Conservation (phyloP, 2,113 vertebrate species). For the Mirza zaza region DNA sequence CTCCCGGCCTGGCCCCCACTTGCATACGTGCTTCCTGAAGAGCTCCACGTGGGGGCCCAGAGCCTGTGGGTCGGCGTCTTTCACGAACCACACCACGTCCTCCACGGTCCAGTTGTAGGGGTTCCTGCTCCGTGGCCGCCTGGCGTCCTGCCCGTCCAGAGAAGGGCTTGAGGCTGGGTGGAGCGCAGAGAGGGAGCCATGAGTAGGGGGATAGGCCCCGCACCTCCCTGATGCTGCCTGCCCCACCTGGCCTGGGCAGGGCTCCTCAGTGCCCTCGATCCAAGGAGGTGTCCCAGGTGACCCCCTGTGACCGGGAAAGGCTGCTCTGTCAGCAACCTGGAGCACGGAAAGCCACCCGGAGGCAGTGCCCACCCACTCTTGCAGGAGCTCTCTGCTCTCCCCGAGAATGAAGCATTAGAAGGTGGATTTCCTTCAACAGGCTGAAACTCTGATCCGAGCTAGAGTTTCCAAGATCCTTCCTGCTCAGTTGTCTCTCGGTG, state of each 20-base stretch:
- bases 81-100: conserved; percentile 95
- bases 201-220: neutral
- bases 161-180: conserved; percentile 88
- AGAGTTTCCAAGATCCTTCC: neutral
- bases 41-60: conserved; percentile 95
- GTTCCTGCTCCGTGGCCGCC: conserved; percentile 88
- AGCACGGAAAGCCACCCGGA: fast-evolving
- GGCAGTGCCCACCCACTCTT: neutral
- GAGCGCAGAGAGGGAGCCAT: neutral
- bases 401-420: neutral
- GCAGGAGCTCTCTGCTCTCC: neutral
- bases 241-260: too few relatives aligned
- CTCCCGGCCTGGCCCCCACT: neutral
- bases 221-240: neutral
- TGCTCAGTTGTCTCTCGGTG: neutral
- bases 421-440: neutral
- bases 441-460: neutral
- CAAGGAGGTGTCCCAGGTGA: neutral
- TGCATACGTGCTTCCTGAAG: conserved; percentile 96
- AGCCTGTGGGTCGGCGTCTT: conserved; percentile 95
- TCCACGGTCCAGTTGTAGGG: conserved; percentile 95
- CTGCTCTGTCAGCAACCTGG: neutral
- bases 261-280: neutral
- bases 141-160: conserved; percentile 85
- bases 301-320: neutral